Conservation (phyloP, 2,797 vertebrate genomes). For the Chaunax sp. region DNA sequence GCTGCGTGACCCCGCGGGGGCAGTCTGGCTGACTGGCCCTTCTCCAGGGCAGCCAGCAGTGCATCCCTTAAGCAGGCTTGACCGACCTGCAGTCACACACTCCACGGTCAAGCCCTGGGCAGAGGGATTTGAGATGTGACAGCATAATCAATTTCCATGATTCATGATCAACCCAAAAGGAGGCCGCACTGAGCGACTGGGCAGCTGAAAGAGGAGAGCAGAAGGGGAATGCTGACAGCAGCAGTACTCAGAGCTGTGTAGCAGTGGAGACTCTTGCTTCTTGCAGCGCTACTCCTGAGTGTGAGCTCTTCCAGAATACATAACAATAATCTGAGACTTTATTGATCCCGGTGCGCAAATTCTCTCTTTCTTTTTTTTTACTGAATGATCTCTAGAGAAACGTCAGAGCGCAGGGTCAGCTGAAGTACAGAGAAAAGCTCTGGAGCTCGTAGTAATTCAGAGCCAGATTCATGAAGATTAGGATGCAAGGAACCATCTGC, state of each 20-base stretch:
- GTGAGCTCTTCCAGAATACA: slow-evolving; percentile 36
- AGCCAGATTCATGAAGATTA: slow-evolving; percentile 25
- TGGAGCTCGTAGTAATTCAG: slow-evolving; percentile 17
- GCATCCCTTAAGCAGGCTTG: slow-evolving; percentile 83
- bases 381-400: slow-evolving; percentile 32
- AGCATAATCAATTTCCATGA: slow-evolving; percentile 84
- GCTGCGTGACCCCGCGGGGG: slow-evolving; percentile 73
- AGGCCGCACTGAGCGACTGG: slow-evolving; percentile 66
- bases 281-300: slow-evolving; percentile 18
- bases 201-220: slow-evolving; percentile 75
- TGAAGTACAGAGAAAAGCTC: slow-evolving; percentile 25
- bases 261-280: slow-evolving; percentile 35
- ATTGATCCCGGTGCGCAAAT: slow-evolving; percentile 38
- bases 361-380: slow-evolving; percentile 22
- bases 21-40: slow-evolving; percentile 59
- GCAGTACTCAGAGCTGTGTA: slow-evolving; percentile 54
- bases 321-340: slow-evolving; percentile 38
- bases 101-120: slow-evolving; percentile 75
- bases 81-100: slow-evolving; percentile 82
- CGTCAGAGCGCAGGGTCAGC: slow-evolving; percentile 25
- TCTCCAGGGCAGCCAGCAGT: slow-evolving; percentile 61
- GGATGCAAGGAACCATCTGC: not conserved
- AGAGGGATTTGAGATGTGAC: slow-evolving; percentile 81
- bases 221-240: slow-evolving; percentile 75
- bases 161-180: slow-evolving; percentile 75